Evolutionary conservation across 2,888 invertebrate species (phyloP).

Genomic region (Nipponacmea schrenckii): DNA sequence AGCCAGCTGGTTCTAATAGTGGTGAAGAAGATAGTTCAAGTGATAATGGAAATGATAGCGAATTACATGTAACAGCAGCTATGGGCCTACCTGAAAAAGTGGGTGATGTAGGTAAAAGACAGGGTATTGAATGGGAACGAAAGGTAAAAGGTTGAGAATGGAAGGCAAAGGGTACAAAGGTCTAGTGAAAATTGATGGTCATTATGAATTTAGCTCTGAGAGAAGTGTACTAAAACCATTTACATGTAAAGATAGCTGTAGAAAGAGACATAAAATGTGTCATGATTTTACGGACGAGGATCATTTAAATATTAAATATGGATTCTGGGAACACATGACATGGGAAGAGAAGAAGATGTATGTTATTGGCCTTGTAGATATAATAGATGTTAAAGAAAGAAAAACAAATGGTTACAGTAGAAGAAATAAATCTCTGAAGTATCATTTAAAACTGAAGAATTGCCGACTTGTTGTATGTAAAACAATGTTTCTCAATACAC

Average conservation of each 20-base stretch:
- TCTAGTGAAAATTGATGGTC: not conserved
- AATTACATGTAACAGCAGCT: no score
- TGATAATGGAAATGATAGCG: no score
- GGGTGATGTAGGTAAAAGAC: no score
- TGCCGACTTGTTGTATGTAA: conserved; percentile 9
- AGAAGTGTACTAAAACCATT: not conserved
- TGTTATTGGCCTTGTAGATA: not conserved
- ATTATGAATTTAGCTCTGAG: not conserved
- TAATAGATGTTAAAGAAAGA: not conserved
- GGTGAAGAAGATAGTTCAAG: no score
- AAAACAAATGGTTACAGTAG: not conserved
- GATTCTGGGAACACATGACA: conserved; percentile 10
- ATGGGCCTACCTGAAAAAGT: no score
- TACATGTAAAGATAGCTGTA: conserved; percentile 11
- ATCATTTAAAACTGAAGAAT: not conserved
- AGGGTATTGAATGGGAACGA: conserved; percentile 1
- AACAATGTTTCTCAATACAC: conserved; percentile 7
- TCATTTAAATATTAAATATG: not conserved
- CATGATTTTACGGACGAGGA: not conserved
- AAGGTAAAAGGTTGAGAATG: conserved; percentile 11
- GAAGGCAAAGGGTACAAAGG: conserved; percentile 10
- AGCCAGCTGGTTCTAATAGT: not conserved
- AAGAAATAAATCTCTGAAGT: not conserved
- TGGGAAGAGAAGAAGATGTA: not conserved
- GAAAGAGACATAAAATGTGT: conserved; percentile 2